A percentile compares a stretch with the other conserved stretches of the same genome.
phyloP scores from a whole-genome alignment of 2,797 vertebrate genomes.

The Anomalospiza imberbis region DNA sequence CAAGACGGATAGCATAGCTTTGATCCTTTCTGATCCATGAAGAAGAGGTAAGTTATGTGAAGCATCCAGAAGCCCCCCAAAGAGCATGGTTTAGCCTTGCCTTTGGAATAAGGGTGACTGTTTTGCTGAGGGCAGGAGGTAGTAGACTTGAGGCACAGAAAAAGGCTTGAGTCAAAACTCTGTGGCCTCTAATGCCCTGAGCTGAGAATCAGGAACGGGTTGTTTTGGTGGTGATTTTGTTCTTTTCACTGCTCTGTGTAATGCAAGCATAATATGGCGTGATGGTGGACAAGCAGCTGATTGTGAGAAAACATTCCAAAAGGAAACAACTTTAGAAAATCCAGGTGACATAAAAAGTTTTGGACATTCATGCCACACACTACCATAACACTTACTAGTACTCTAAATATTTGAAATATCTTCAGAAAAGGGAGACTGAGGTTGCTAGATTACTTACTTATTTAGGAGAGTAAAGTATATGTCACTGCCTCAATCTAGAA shows the following conservation, averaged over 20 bases:
- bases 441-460: neutral
- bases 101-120: neutral
- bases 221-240: neutral
- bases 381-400: neutral
- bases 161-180: neutral
- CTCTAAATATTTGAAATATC: neutral
- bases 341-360: neutral
- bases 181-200: neutral
- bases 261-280: neutral
- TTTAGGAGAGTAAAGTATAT: neutral
- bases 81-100: neutral
- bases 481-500: neutral
- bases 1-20: neutral
- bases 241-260: neutral
- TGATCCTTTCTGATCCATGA: neutral
- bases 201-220: neutral
- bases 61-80: neutral
- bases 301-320: neutral
- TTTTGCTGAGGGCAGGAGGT: neutral
- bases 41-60: neutral
- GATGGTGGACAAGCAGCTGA: neutral
- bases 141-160: neutral
- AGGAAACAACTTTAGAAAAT: neutral
- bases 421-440: neutral
- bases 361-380: fast-evolving